Conservation (phyloP, 2,113 vertebrate genomes). For the Zosterops lateralis region DNA sequence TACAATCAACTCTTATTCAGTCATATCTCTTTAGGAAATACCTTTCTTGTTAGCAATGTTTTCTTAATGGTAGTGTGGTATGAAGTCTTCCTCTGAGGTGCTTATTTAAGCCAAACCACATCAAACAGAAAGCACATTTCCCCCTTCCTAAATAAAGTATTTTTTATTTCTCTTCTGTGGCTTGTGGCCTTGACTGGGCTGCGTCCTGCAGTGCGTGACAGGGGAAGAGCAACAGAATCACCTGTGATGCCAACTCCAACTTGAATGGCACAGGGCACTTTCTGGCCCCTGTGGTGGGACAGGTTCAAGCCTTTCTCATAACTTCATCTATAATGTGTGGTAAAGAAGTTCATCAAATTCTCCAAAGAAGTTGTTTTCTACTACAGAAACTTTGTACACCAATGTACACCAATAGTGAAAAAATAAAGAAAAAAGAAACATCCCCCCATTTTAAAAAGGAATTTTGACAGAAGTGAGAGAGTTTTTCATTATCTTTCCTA, state of each 20-base stretch:
- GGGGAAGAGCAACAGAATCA: not conserved
- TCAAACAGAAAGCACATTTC: not conserved
- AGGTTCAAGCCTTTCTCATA: not conserved
- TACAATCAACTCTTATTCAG: not conserved
- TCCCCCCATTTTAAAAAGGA: not conserved
- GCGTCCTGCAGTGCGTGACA: not conserved
- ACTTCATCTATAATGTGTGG: not conserved
- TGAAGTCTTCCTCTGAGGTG: not conserved
- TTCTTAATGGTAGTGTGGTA: not conserved
- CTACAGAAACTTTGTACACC: not conserved
- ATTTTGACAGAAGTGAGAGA: not conserved
- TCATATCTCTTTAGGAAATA: not conserved
- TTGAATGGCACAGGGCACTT: not conserved
- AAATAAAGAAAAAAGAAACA: not conserved
- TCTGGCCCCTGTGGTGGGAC: rapidly evolving
- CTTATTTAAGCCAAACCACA: not conserved
- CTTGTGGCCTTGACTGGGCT: not conserved
- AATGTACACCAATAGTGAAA: not conserved
- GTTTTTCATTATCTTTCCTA: not conserved
- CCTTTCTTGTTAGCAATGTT: not conserved
- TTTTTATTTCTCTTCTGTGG: not conserved
- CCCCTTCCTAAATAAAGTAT: not conserved
- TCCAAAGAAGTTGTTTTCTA: not conserved
- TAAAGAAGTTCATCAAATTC: not conserved
- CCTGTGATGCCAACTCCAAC: not conserved